Conservation (phyloP, 2,797 vertebrate species). For the Dicrostonyx torquatus region DNA sequence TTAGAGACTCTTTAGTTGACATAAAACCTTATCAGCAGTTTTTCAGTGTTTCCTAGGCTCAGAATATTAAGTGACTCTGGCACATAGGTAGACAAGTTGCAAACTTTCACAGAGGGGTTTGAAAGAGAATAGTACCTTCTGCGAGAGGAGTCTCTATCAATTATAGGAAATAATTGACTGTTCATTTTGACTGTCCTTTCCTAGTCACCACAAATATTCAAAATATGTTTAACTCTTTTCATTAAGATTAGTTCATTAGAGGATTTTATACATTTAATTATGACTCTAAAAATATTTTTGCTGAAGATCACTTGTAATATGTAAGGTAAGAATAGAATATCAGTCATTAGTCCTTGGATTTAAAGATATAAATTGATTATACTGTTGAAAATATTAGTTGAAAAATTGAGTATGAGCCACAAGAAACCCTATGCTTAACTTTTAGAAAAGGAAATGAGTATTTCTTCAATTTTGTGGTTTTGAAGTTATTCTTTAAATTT, state of each 20-base stretch:
- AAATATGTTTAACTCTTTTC: neutral
- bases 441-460: constrained; percentile 39
- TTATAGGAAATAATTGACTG: neutral
- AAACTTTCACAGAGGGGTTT: neutral
- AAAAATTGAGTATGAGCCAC: neutral
- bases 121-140: neutral
- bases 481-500: constrained; percentile 42
- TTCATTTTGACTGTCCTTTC: neutral
- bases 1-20: neutral
- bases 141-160: neutral
- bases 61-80: neutral
- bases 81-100: neutral
- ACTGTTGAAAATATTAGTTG: neutral
- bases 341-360: neutral
- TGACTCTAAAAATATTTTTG: neutral
- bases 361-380: constrained; percentile 12
- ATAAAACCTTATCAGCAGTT: neutral
- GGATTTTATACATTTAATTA: neutral
- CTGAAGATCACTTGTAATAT: neutral
- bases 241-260: neutral
- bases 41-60: neutral
- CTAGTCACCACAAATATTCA: neutral
- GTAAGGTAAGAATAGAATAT: neutral
- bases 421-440: neutral
- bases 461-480: constrained; percentile 43